Evolutionary conservation across 1,140 invertebrate species (phyloP), one percentile per base, ranked within the genome.

Genomic region (Lanistes nyassanus): DNA sequence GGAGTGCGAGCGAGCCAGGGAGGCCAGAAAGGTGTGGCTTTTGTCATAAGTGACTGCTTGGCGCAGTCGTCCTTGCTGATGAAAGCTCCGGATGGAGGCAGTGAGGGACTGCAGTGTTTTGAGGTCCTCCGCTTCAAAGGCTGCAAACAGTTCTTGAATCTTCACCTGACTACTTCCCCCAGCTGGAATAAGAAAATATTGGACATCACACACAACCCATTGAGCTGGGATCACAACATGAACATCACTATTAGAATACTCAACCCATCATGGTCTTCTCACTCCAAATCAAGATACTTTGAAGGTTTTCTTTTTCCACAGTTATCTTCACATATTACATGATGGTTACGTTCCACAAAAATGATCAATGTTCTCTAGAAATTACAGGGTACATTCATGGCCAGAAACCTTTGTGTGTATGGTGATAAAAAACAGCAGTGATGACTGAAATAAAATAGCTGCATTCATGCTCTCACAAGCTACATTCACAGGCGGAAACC

Each of bases 81-180:
- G 74, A 75, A 83, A 82, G 3, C 70, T 70, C 29, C 79, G 74
- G 37, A 85, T 81, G n/a, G 81, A 77, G 42, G 71, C 51, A 36
- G 76, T 75, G 13, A 85, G 65, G 13, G 56, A 62, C 21, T 81
- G 66, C 47, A 85, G 69, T 21, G 66, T 79, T 26, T 80, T 51
- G 56, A 80, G 74, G 76, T 83, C 80, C 16, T 72, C 77, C 21
- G 81, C 78, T 65, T 85, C 83, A 76, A 83, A 82, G 21, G 83
- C 82, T 60, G 81, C 73, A 72, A 83, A 81, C 31, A 85, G 71
- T 16, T 82, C 78, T 62, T 78, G 70, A 23, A 83, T 78, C n/a
- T 60, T 75, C 16, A 65, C 47, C n/a, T 78, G 42, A 47, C 36
- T 70, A 34, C 42, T 65, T 4, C 34, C 31, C 3, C 68, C 53